These are phyloP conservation scores for Nasonia vitripennis DNA, from an alignment of 1,140 invertebrate species.

Conservation along the genomic window DNA sequence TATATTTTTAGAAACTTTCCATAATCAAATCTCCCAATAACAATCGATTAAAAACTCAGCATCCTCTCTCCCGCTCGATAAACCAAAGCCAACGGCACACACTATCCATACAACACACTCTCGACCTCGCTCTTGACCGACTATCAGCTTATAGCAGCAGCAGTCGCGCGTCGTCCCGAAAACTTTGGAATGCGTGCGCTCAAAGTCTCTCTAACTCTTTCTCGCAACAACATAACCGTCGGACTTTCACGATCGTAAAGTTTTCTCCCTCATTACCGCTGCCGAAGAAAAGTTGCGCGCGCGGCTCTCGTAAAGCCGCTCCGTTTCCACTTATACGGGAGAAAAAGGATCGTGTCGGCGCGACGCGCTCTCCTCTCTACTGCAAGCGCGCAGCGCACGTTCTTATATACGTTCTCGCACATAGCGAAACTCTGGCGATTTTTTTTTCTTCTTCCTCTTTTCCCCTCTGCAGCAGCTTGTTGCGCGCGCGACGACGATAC, in stretches of 20 bases:
- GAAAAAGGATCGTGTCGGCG: background rate
- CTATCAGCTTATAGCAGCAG: too few species aligned
- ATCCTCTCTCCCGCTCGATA: background rate
- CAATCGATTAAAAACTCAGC: too few species aligned
- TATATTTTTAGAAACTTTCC: background rate
- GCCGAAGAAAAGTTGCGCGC: background rate
- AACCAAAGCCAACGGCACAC: background rate
- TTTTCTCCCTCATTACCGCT: constrained; percentile 6
- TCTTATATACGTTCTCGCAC: background rate
- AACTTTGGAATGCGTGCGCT: background rate
- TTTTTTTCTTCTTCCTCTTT: background rate
- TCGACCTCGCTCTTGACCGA: constrained; percentile 11
- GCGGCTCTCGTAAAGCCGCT: constrained; percentile 6
- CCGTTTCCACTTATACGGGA: constrained; percentile 8
- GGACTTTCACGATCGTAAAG: constrained; percentile 36
- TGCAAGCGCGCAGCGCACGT: background rate
- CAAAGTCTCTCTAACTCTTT: background rate
- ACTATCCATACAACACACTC: too few species aligned
- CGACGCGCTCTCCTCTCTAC: background rate
- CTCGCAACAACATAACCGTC: constrained; percentile 3
- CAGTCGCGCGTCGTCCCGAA: background rate
- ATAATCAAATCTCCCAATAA: too few species aligned
- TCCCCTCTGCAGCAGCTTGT: background rate
- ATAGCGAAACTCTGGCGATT: background rate
- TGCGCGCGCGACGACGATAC: background rate